Evolutionary conservation across 1,140 invertebrate species (phyloP).

Genomic region (Drosophila parvula): DNA sequence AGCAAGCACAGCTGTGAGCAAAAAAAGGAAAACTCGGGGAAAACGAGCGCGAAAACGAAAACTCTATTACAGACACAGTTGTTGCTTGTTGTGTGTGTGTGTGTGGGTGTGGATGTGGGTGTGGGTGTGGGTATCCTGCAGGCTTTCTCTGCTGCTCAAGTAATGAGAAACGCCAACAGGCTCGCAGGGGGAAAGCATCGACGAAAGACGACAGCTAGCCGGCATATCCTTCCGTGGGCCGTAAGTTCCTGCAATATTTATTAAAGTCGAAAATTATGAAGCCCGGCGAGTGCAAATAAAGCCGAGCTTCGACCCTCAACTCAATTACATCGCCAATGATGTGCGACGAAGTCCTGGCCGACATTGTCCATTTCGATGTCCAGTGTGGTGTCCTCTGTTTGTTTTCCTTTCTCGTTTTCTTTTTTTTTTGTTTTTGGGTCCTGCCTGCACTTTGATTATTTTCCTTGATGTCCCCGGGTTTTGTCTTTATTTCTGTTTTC

Average conservation of each 20-base stretch:
- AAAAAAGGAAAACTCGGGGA: slow-evolving; percentile 43
- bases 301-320: slow-evolving; percentile 41
- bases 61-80: slow-evolving; percentile 59
- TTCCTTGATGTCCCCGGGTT: slow-evolving; percentile 42
- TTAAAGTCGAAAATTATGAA: slow-evolving; percentile 63
- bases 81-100: slow-evolving; percentile 23
- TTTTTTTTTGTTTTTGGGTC: slow-evolving; percentile 27
- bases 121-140: slow-evolving; percentile 35
- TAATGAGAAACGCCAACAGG: slow-evolving; percentile 62
- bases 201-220: not conserved
- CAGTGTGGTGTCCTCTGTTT: slow-evolving; percentile 21
- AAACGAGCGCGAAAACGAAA: slow-evolving; percentile 61
- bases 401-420: slow-evolving; percentile 25
- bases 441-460: slow-evolving; percentile 38
- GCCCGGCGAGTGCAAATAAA: slow-evolving; percentile 41
- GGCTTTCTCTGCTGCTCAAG: slow-evolving; percentile 43
- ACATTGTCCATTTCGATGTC: slow-evolving; percentile 33
- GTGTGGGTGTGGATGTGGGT: slow-evolving; percentile 2
- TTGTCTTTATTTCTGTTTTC: slow-evolving; percentile 20
- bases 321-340: slow-evolving; percentile 55
- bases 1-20: slow-evolving; percentile 54
- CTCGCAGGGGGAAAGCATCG: not conserved
- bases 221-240: slow-evolving; percentile 20
- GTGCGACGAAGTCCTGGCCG: slow-evolving; percentile 26
- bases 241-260: slow-evolving; percentile 57